A percentile compares a stretch with the other conserved stretches of the same genome.
These are phyloP conservation scores for Paramuricea clavata DNA, from an alignment of 92 coral and sea anemone species.

Conservation along the genomic window DNA sequence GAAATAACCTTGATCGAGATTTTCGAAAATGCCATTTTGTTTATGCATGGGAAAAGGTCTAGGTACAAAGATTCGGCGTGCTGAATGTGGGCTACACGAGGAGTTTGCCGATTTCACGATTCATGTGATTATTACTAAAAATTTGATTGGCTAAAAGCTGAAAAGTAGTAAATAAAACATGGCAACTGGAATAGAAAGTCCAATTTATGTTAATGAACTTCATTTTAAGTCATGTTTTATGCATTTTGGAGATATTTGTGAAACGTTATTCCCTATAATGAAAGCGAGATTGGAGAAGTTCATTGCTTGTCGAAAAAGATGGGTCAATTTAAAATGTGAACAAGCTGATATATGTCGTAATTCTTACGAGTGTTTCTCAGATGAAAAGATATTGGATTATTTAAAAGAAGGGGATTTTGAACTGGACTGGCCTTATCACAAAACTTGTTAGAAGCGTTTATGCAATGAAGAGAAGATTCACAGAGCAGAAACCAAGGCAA, in stretches of 20 bases:
- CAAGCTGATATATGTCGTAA: conserved; percentile 38
- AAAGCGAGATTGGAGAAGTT: conserved; percentile 42
- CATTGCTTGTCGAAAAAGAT: conserved; percentile 28
- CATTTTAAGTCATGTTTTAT: conserved; percentile 15
- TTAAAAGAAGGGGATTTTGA: conserved; percentile 31
- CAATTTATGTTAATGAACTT: conserved; percentile 8
- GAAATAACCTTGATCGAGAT: conserved; percentile 14
- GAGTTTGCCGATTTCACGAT: conserved; percentile 1
- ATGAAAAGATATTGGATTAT: conserved; percentile 20
- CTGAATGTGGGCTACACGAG: background rate
- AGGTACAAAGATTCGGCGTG: conserved; percentile 5
- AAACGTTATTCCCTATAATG: conserved; percentile 27
- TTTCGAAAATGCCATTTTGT: conserved; percentile 25
- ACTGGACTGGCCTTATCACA: conserved; percentile 46
- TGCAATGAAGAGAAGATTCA: conserved; percentile 42
- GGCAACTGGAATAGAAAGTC: conserved; percentile 10
- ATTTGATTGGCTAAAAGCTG: background rate
- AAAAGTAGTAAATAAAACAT: conserved; percentile 14
- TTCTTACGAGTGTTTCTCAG: conserved; percentile 39
- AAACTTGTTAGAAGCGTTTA: conserved; percentile 46
- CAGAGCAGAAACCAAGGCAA: conserved; percentile 31
- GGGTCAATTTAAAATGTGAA: conserved; percentile 46
- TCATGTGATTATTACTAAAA: background rate
- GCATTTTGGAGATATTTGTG: conserved; percentile 20
- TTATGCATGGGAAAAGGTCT: background rate